Conservation (phyloP, 1,140 invertebrate genomes). For the Aphaenogaster rudis region DNA sequence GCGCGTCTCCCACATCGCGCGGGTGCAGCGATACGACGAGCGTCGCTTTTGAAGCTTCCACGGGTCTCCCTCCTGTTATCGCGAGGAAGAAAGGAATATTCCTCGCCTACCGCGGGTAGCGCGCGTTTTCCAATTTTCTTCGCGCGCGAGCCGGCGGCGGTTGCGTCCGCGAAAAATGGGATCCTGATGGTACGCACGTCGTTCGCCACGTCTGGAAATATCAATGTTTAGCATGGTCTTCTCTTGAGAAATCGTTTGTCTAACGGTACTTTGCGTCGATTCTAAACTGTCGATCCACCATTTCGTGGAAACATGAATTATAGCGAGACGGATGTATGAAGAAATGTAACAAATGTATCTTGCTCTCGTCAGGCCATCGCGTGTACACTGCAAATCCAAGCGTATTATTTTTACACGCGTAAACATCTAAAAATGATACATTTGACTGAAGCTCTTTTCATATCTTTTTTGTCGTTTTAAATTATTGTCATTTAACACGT, state of each 20-base stretch:
- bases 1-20: conserved; percentile 25
- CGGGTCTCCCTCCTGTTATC: not conserved
- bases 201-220: not conserved
- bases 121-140: conserved; percentile 57
- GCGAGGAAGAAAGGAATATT: conserved; percentile 41
- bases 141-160: not conserved
- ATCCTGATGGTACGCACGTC: not conserved
- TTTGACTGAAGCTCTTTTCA: too few relatives aligned
- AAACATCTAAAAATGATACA: too few relatives aligned
- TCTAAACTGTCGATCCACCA: not conserved
- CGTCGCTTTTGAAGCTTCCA: conserved; percentile 57
- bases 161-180: conserved; percentile 14
- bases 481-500: too few relatives aligned
- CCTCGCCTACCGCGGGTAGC: not conserved
- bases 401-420: too few relatives aligned
- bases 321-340: not conserved
- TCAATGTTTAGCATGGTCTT: not conserved
- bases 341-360: not conserved
- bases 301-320: conserved; percentile 1
- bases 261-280: not conserved
- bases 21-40: conserved; percentile 41
- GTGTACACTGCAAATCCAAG: too few relatives aligned
- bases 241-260: conserved; percentile 27
- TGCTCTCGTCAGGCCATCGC: not conserved
- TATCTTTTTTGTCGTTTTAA: too few relatives aligned